Percentiles rank a stretch among this genome's conserved stretches.
phyloP scores from a whole-genome alignment of 2,888 invertebrate genomes.

The Cheilosia vulpina region DNA sequence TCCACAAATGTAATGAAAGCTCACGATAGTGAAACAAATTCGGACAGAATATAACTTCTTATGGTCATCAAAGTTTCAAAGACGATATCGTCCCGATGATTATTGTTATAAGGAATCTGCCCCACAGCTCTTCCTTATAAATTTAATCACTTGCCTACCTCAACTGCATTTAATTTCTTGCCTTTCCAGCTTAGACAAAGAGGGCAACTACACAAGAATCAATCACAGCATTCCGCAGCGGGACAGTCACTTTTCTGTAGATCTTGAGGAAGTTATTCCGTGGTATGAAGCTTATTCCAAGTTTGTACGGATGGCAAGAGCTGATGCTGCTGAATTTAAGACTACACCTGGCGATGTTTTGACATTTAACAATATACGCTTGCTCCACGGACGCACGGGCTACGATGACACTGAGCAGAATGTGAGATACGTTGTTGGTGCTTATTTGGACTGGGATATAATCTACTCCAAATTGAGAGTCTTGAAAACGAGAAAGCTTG shows the following conservation, averaged over 20 bases:
- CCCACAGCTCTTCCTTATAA: not conserved
- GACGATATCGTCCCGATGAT: no score
- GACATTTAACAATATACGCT: conserved; percentile 89
- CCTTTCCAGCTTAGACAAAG: conserved; percentile 79
- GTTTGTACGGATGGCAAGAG: conserved; percentile 86
- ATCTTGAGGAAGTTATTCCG: conserved; percentile 86
- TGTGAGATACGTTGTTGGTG: conserved; percentile 88
- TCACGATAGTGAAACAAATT: no score
- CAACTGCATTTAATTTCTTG: not conserved
- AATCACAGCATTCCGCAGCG: conserved; percentile 91
- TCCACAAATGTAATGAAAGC: no score
- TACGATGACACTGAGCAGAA: conserved; percentile 86
- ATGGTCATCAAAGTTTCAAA: no score
- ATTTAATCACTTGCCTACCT: not conserved
- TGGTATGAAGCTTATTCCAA: conserved; percentile 89
- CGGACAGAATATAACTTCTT: no score
- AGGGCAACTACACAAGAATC: conserved; percentile 86
- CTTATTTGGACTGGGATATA: conserved; percentile 92
- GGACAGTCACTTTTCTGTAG: conserved; percentile 87
- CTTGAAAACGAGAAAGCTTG: conserved; percentile 76
- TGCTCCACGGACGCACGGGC: conserved; percentile 88
- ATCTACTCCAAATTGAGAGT: conserved; percentile 86
- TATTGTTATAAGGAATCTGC: no score
- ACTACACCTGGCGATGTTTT: conserved; percentile 88
- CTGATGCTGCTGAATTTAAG: conserved; percentile 87